Base-by-base conservation (phyloP, 2,888 invertebrate species). In the Acleris holmiana region DNA sequence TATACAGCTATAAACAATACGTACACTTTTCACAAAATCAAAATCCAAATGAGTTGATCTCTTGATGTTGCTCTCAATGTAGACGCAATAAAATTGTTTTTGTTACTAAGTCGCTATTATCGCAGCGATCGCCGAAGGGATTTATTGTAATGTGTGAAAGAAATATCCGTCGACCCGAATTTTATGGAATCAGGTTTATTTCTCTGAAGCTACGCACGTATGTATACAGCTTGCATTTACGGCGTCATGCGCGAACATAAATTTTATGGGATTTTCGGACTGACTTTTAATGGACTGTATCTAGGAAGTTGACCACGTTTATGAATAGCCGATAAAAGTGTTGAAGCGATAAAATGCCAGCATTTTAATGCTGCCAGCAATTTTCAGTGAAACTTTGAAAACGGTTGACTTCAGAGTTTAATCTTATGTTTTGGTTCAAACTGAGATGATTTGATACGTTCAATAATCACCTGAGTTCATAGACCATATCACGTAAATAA, bases 161-260 rank as follows among this genome's bases (percentile, higher is more conserved):
- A 75, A 80, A 80, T 78, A 80, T 74, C 77, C 80, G 79, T 80
- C 80, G 80, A 79, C 73, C 73, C 76, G 70, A 79, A 77, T 81
- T 88, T 88, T 85, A 87, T 84, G 72, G 74, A 76, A 75, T 77
- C 72, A 71, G 77, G 59, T 83, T 84, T 84, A 84, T 84, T 82
- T 78, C 79, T 71, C 69, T 71, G 69, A 54, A 55, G 49, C 44
- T 44, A 59, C 64, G 58, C 53, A 54, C 63, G 63, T 58, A 63
- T 58, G 58, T 59, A 71, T 79, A 79, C 78, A 74, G 81, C 76
- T 77, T 81, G 82, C 79, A 83, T 90, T 90, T 89, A 90, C 87
- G 87, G 81, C 75, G 79, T 81, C 84, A 85, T 83, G 83, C 77
- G 85, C 76, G 79, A 77, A 81, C 82, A 77, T 88, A 88, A 88